These are phyloP conservation scores for Proterorhinus semilunaris DNA, from an alignment of 2,113 vertebrate genomes.

Conservation along the genomic window DNA sequence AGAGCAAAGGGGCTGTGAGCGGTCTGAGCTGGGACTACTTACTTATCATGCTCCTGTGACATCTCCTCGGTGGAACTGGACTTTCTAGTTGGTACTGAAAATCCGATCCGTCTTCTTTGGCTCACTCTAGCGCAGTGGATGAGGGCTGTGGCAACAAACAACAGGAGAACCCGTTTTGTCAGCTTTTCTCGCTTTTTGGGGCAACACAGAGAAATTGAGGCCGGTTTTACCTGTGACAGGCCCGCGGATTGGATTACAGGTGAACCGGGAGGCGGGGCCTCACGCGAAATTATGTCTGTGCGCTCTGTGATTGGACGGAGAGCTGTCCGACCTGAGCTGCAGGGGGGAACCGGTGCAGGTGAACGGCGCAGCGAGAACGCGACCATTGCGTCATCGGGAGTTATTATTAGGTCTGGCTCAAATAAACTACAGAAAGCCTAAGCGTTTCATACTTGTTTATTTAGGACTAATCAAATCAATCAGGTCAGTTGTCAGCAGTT, in stretches of 20 bases:
- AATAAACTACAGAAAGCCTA: not conserved
- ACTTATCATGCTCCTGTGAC: constrained; percentile 99
- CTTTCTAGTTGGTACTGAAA: constrained; percentile 94
- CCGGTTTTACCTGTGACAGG: constrained; percentile 83
- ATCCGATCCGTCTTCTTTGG: constrained; percentile 85
- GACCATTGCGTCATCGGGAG: constrained; percentile 27
- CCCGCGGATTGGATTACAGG: constrained; percentile 82
- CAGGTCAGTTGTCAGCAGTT: no score
- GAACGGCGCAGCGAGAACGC: constrained; percentile 14
- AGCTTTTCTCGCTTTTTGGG: constrained; percentile 93
- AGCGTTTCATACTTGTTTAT: not conserved
- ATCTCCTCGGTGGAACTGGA: constrained; percentile 97
- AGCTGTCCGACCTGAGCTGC: constrained; percentile 29
- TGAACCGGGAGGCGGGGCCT: constrained; percentile 57
- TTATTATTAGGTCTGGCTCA: not conserved
- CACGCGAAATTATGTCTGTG: constrained; percentile 47
- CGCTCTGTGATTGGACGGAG: constrained; percentile 60
- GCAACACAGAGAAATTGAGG: constrained; percentile 77
- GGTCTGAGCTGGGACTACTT: constrained; percentile 74
- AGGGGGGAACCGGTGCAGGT: constrained; percentile 10
- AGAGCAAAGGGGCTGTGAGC: constrained; percentile 22
- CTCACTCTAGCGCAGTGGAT: constrained; percentile 68
- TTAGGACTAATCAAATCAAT: no score
- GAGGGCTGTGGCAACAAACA: constrained; percentile 77
- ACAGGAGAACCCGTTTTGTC: constrained; percentile 90